phyloP scores from a whole-genome alignment of 2,797 vertebrate genomes.

The Gymnoscopelus microlampas region DNA sequence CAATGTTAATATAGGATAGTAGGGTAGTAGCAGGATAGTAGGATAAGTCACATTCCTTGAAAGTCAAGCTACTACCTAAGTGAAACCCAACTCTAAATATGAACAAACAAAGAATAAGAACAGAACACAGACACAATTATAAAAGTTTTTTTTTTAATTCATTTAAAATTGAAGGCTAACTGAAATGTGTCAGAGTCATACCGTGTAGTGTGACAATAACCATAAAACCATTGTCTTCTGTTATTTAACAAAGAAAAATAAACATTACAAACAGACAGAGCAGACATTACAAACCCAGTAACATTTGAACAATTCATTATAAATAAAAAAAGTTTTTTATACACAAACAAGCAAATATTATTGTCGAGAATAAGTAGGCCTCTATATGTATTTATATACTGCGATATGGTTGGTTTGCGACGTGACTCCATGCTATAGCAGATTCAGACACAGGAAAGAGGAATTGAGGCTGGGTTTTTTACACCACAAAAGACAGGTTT shows the following conservation, averaged over 20 bases:
- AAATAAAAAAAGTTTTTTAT: constrained; percentile 75
- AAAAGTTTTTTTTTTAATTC: constrained; percentile 77
- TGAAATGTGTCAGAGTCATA: constrained; percentile 80
- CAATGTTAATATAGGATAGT: no score
- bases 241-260: constrained; percentile 63
- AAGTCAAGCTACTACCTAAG: no score
- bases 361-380: constrained; percentile 64
- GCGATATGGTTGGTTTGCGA: constrained; percentile 14
- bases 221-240: constrained; percentile 62
- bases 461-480: constrained; percentile 1
- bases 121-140: constrained; percentile 49
- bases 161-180: constrained; percentile 72
- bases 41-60: no score
- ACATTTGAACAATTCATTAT: constrained; percentile 73
- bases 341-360: constrained; percentile 68
- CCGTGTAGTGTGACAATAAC: constrained; percentile 65
- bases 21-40: no score
- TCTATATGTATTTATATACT: constrained; percentile 61
- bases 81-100: no score
- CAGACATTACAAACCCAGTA: constrained; percentile 59
- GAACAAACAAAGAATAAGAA: background rate
- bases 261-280: constrained; percentile 22
- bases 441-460: constrained; percentile 19
- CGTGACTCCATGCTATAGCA: constrained; percentile 58
- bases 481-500: background rate